Evolutionary conservation across 1,140 invertebrate species (phyloP).

Genomic region (Platorchestia sp.): DNA sequence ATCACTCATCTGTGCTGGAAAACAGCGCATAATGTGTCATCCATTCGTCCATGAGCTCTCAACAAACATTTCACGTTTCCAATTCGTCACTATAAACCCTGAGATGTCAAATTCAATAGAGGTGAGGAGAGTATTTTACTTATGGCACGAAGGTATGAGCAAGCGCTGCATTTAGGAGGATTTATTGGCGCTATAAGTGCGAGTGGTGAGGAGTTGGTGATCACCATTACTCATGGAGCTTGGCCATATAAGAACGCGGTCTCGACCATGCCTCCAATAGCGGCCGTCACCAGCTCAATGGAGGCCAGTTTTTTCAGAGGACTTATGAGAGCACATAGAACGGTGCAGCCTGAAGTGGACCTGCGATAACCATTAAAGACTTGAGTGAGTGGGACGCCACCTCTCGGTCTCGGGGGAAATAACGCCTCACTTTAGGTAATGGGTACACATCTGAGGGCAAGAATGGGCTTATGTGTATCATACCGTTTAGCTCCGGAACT

Average conservation of each 20-base stretch:
- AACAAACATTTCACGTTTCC: background rate
- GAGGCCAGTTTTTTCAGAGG: slow-evolving; percentile 41
- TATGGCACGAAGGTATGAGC: background rate
- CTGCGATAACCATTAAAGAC: slow-evolving; percentile 48
- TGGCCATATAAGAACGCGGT: background rate
- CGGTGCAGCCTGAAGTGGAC: slow-evolving; percentile 1
- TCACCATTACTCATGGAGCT: slow-evolving; percentile 42
- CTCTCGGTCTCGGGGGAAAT: slow-evolving; percentile 3
- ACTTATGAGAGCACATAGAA: slow-evolving; percentile 39
- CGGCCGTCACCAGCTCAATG: slow-evolving; percentile 43
- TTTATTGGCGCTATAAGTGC: slow-evolving; percentile 36
- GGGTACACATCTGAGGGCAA: background rate
- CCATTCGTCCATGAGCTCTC: background rate
- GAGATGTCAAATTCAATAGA: slow-evolving; percentile 1
- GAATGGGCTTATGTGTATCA: background rate
- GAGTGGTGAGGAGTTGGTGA: slow-evolving; percentile 34
- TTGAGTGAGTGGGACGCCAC: slow-evolving; percentile 24
- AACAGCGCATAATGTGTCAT: background rate
- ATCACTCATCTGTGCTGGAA: background rate
- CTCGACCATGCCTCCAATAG: slow-evolving; percentile 49
- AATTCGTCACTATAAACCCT: background rate
- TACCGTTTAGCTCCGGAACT: background rate
- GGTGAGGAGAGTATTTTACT: background rate
- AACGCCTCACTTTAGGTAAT: background rate
- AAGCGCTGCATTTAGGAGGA: slow-evolving; percentile 1